Conservation (phyloP, 2,888 invertebrate genomes). For the Metallyticus violacea region DNA sequence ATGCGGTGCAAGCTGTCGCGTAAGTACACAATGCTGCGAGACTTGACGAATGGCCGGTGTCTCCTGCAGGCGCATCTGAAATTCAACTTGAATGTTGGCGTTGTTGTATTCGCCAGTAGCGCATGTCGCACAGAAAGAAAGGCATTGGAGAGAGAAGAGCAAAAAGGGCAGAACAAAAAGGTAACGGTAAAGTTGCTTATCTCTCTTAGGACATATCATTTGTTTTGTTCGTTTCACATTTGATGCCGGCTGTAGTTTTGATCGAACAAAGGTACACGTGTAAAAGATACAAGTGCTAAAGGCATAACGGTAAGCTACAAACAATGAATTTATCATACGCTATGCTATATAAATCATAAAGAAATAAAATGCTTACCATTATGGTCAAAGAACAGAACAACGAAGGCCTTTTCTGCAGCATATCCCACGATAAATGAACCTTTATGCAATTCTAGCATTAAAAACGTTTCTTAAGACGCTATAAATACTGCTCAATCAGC, state of each 20-base stretch:
- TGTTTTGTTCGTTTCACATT: neutral
- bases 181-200: neutral
- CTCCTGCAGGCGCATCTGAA: neutral
- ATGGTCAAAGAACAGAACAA: neutral
- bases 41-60: slow-evolving; percentile 1
- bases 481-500: too few relatives aligned
- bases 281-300: neutral
- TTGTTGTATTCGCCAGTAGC: too few relatives aligned
- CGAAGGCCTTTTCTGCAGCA: neutral
- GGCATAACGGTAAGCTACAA: neutral
- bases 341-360: neutral
- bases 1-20: neutral
- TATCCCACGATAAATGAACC: neutral
- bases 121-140: neutral
- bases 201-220: neutral
- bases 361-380: too few relatives aligned
- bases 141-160: too few relatives aligned
- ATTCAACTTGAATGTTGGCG: neutral
- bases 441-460: neutral
- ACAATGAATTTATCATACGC: neutral
- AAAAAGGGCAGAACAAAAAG: neutral
- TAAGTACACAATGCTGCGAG: neutral
- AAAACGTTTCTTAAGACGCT: too few relatives aligned
- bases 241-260: neutral
- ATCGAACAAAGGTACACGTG: neutral